These are phyloP conservation scores for Cataglyphis rosenhaueri DNA, from an alignment of 2,888 invertebrate species.

Conservation along the genomic window DNA sequence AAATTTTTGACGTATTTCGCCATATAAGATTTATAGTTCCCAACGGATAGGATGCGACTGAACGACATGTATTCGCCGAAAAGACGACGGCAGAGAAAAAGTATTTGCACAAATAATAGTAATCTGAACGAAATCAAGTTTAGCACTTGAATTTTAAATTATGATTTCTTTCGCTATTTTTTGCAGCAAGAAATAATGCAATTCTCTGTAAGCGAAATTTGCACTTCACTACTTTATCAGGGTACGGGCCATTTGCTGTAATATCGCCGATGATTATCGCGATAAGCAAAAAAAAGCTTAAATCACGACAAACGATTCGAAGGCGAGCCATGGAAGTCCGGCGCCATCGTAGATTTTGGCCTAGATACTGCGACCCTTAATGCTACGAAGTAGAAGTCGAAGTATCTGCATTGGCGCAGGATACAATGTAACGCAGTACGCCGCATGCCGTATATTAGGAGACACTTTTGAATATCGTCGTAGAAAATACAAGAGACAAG, in stretches of 20 bases:
- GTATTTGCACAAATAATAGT: background rate
- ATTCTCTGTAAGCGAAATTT: background rate
- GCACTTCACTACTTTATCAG: conserved; percentile 14
- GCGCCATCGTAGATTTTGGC: conserved; percentile 51
- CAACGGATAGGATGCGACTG: background rate
- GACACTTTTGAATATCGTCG: conserved; percentile 20
- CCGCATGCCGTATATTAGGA: conserved; percentile 9
- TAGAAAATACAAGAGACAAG: conserved; percentile 22
- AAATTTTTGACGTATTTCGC: conserved; percentile 33
- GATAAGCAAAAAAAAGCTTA: conserved; percentile 31
- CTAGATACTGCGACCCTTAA: conserved; percentile 49
- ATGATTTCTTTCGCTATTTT: no score
- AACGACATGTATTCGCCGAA: background rate
- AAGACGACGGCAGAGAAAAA: background rate
- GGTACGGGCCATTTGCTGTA: conserved; percentile 22
- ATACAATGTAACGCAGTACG: conserved; percentile 24
- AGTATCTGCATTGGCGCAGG: conserved; percentile 54
- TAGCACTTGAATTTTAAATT: background rate
- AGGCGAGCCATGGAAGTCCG: conserved; percentile 30
- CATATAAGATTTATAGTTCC: conserved; percentile 21
- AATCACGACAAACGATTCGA: conserved; percentile 38
- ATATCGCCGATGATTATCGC: conserved; percentile 30
- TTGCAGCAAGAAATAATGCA: background rate
- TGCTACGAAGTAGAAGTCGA: conserved; percentile 44
- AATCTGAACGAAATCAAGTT: background rate